Conservation (phyloP, 2,888 invertebrate genomes). For the Heteropelma amictum region DNA sequence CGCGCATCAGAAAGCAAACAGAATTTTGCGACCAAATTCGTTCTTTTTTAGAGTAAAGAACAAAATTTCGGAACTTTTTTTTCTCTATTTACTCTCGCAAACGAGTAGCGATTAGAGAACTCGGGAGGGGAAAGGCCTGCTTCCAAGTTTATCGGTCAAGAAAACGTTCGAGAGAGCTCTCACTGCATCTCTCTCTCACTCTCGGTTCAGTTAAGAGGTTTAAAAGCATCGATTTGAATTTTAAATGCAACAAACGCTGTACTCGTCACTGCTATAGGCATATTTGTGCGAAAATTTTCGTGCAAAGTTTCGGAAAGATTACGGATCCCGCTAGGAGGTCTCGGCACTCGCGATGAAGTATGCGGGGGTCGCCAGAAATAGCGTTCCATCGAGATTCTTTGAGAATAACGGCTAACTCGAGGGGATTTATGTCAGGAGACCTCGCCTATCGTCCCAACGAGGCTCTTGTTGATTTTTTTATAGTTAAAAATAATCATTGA, state of each 20-base stretch:
- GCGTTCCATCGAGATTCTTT: slow-evolving; percentile 63
- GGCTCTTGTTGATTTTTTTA: slow-evolving; percentile 5
- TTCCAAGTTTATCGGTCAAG: no score
- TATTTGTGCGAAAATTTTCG: slow-evolving; percentile 8
- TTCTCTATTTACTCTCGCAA: no score
- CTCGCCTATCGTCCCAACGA: slow-evolving; percentile 18
- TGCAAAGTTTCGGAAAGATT: slow-evolving; percentile 55
- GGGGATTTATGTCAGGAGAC: slow-evolving; percentile 24
- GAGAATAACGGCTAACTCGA: slow-evolving; percentile 44
- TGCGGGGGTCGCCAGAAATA: slow-evolving; percentile 66
- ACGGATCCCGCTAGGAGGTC: slow-evolving; percentile 63
- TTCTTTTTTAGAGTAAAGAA: no score
- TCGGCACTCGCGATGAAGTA: slow-evolving; percentile 51
- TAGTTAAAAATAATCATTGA: slow-evolving; percentile 2
- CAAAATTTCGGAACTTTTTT: no score
- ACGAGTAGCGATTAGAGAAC: no score
- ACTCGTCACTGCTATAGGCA: not conserved
- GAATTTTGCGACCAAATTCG: no score
- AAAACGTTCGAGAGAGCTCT: no score
- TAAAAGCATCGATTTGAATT: no score
- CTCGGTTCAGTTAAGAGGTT: no score
- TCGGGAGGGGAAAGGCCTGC: no score
- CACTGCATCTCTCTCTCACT: no score
- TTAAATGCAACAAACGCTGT: not conserved
- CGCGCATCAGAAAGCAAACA: no score